Percentiles rank a stretch among this genome's conserved stretches.
phyloP scores from a whole-genome alignment of 2,113 vertebrate genomes.

The Numida meleagris region DNA sequence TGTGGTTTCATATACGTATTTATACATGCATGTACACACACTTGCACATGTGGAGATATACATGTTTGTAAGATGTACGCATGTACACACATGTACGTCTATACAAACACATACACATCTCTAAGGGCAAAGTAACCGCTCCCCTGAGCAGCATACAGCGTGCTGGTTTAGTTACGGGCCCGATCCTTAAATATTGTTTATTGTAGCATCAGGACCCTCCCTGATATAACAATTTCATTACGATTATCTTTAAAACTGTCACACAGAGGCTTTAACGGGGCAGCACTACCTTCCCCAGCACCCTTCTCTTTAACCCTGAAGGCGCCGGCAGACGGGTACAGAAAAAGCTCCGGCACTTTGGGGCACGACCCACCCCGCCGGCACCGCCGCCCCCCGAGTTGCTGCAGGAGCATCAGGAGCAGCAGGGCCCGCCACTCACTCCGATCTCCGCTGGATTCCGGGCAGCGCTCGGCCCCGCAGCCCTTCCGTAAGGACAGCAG shows the following conservation, averaged over 20 bases:
- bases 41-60: neutral
- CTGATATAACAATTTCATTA: neutral
- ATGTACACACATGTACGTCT: rapidly evolving
- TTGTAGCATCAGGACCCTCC: neutral
- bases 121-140: neutral
- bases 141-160: neutral
- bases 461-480: no score
- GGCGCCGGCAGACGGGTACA: neutral
- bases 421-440: no score
- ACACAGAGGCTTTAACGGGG: rapidly evolving
- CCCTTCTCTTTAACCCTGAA: rapidly evolving
- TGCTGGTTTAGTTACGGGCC: neutral
- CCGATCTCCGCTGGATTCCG: no score
- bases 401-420: no score
- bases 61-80: neutral
- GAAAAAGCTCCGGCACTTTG: rapidly evolving
- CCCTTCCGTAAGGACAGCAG: no score
- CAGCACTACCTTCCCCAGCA: rapidly evolving
- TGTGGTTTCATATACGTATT: neutral
- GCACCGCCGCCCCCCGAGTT: no score
- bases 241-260: neutral
- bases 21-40: rapidly evolving
- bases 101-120: neutral
- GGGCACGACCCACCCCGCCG: no score
- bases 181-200: neutral